phyloP scores from a whole-genome alignment of 2,888 invertebrate species.

The Ophraella communa region DNA sequence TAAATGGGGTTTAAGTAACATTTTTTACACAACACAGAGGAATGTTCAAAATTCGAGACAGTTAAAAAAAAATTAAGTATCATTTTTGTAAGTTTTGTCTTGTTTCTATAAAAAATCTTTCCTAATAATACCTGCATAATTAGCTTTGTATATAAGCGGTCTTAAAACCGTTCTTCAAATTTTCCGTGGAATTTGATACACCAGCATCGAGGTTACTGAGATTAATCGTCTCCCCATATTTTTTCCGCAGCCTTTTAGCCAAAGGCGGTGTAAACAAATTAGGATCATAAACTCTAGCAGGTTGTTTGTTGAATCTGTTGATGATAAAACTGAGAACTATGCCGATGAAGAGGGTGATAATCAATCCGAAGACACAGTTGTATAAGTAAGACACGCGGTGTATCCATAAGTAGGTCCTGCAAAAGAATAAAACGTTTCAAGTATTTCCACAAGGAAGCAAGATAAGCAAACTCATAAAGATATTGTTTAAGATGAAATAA shows the following conservation, averaged over 20 bases:
- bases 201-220: slow-evolving; percentile 19
- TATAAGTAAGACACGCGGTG: slow-evolving; percentile 77
- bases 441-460: no score
- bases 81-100: no score
- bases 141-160: background rate
- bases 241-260: slow-evolving; percentile 53
- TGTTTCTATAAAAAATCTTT: no score
- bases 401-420: slow-evolving; percentile 66
- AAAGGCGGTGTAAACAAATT: slow-evolving; percentile 67
- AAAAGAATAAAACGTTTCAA: slow-evolving; percentile 36
- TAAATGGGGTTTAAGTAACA: no score
- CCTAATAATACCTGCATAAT: no score
- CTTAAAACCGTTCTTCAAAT: slow-evolving; percentile 14
- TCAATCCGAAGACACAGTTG: slow-evolving; percentile 67
- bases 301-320: slow-evolving; percentile 48
- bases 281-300: slow-evolving; percentile 56
- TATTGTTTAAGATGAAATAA: no score
- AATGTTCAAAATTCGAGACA: no score
- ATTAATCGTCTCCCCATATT: slow-evolving; percentile 17
- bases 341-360: slow-evolving; percentile 63
- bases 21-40: no score
- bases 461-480: no score
- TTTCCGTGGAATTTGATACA: slow-evolving; percentile 27
- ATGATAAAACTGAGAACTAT: slow-evolving; percentile 61
- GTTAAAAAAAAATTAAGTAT: no score